phyloP scores from a whole-genome alignment of 2,797 vertebrate species.

The Catostomus latipinnis region DNA sequence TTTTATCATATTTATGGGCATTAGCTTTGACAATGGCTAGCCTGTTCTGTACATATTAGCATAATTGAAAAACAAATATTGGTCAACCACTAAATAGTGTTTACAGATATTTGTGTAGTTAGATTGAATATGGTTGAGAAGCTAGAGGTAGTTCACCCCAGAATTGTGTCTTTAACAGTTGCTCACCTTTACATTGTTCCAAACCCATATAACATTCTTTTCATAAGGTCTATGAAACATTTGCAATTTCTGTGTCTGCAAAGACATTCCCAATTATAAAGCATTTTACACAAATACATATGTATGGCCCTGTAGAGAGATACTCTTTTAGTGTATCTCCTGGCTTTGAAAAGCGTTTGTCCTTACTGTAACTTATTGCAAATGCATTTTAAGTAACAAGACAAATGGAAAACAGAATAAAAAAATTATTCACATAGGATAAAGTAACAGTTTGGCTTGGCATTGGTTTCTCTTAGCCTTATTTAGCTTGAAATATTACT shows the following conservation, averaged over 20 bases:
- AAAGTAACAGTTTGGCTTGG: constrained; percentile 38
- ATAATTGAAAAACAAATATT: neutral
- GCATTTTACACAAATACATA: no score
- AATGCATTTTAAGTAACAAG: constrained; percentile 17
- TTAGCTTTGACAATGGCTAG: neutral
- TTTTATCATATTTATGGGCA: neutral
- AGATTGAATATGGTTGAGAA: neutral
- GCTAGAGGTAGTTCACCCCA: neutral
- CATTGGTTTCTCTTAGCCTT: neutral
- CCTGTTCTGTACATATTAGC: neutral
- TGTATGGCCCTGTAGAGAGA: no score
- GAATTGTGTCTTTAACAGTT: no score
- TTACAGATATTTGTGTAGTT: neutral
- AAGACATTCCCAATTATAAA: no score
- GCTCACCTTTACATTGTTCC: no score
- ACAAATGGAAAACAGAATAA: constrained; percentile 5
- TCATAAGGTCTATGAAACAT: no score
- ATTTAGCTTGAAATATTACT: constrained; percentile 1
- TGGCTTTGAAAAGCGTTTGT: neutral
- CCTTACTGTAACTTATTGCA: constrained; percentile 19
- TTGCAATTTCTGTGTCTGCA: no score
- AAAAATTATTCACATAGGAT: constrained; percentile 12
- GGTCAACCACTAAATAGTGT: neutral
- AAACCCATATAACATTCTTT: no score
- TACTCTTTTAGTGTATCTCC: neutral